These are phyloP conservation scores for Amblyjoppa proteus DNA, from an alignment of 2,888 invertebrate genomes.

Conservation along the genomic window DNA sequence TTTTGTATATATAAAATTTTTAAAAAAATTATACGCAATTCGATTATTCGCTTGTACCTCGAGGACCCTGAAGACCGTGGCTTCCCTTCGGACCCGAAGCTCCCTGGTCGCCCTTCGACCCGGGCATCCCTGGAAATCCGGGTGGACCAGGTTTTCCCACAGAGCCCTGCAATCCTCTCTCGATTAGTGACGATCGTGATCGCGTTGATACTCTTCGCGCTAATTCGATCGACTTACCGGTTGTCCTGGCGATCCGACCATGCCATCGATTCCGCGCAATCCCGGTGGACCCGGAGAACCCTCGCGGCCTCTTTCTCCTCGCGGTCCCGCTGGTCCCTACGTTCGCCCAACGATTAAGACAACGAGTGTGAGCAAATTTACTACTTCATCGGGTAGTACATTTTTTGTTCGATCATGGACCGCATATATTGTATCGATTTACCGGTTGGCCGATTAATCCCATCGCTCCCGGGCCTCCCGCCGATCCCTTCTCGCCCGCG, in stretches of 20 bases:
- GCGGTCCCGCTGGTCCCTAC: conserved; percentile 91
- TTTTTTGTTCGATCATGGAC: conserved; percentile 2
- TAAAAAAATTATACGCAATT: not conserved
- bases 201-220: conserved; percentile 9
- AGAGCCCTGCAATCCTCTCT: conserved; percentile 87
- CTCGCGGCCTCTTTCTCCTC: conserved; percentile 94
- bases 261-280: conserved; percentile 92
- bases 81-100: conserved; percentile 91
- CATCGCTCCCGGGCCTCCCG: conserved; percentile 89
- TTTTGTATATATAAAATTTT: not conserved
- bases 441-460: conserved; percentile 91
- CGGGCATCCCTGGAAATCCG: conserved; percentile 93
- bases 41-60: conserved; percentile 85
- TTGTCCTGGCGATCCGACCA: conserved; percentile 91
- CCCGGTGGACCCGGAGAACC: conserved; percentile 93
- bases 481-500: conserved; percentile 91
- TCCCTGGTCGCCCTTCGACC: conserved; percentile 93
- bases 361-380: not conserved
- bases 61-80: conserved; percentile 92
- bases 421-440: conserved; percentile 73
- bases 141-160: conserved; percentile 94
- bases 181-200: not conserved
- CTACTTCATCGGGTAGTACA: not conserved
- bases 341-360: conserved; percentile 14
- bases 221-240: conserved; percentile 86